These are phyloP conservation scores for Gortyna flavago DNA, from an alignment of 2,888 invertebrate species.

Conservation along the genomic window DNA sequence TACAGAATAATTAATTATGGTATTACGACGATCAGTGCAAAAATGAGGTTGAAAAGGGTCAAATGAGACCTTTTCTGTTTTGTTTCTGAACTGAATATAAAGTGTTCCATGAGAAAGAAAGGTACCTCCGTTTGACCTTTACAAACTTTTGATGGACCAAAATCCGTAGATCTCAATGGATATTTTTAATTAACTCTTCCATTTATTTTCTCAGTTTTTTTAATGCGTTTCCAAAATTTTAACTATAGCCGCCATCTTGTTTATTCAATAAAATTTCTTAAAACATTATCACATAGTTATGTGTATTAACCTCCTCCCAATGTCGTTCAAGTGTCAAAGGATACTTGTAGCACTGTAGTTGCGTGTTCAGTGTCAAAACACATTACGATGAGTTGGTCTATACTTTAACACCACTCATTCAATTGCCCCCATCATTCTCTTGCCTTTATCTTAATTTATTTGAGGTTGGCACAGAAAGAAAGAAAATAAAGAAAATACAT, in stretches of 20 bases:
- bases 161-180: neutral
- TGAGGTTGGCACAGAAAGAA: too few species aligned
- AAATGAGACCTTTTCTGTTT: constrained; percentile 20
- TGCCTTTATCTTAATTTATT: too few species aligned
- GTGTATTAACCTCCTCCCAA: neutral
- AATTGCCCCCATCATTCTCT: neutral
- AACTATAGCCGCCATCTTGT: neutral
- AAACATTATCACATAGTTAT: neutral
- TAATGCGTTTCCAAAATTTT: neutral
- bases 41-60: constrained; percentile 35
- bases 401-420: neutral
- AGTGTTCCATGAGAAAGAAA: constrained; percentile 11
- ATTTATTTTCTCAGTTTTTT: neutral
- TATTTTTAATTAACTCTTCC: neutral
- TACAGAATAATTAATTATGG: constrained; percentile 1
- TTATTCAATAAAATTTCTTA: neutral
- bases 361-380: neutral
- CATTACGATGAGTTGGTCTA: too few species aligned
- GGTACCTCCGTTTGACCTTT: constrained; percentile 21
- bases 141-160: constrained; percentile 7
- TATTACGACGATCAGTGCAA: constrained; percentile 11
- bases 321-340: neutral
- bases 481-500: too few species aligned
- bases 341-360: neutral
- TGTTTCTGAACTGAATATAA: constrained; percentile 32